Evolutionary conservation across 2,113 vertebrate genomes (phyloP).

Genomic region (Pteruthius melanotis): DNA sequence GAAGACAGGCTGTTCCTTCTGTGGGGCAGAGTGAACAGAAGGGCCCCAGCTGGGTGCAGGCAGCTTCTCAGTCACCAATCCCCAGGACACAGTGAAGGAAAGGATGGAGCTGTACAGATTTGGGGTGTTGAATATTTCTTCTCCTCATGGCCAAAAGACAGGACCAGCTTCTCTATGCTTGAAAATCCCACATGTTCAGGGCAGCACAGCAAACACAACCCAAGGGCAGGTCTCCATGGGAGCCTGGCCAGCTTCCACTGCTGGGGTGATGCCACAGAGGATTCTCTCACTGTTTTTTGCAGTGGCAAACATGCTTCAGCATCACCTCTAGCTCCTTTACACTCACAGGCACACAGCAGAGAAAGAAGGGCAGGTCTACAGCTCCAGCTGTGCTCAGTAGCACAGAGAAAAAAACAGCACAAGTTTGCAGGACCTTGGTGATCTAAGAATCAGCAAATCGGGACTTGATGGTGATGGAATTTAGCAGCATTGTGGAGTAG

Average conservation of each 20-base stretch:
- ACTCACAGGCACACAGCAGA: not conserved
- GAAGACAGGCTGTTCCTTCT: not conserved
- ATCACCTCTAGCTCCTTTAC: not conserved
- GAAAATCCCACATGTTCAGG: not conserved
- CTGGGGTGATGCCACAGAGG: not conserved
- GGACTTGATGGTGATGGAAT: not conserved
- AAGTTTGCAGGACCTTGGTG: not conserved
- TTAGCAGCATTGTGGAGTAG: not conserved
- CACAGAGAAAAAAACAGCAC: not conserved
- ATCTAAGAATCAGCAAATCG: fast-evolving
- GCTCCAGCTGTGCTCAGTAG: not conserved
- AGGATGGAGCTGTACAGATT: not conserved
- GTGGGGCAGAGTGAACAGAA: fast-evolving
- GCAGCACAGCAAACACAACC: not conserved
- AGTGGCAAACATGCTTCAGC: not conserved
- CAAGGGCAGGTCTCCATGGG: not conserved
- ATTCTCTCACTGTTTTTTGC: not conserved
- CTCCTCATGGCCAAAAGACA: not conserved
- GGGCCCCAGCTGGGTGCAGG: too few species aligned
- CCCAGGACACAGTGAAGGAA: not conserved
- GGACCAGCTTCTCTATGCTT: not conserved
- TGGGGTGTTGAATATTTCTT: not conserved
- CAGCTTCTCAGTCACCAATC: not conserved
- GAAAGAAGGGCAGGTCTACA: not conserved
- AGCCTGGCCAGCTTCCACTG: not conserved